Evolutionary conservation across 2,888 invertebrate genomes (phyloP).

Genomic region (Geotrupes spiniger): DNA sequence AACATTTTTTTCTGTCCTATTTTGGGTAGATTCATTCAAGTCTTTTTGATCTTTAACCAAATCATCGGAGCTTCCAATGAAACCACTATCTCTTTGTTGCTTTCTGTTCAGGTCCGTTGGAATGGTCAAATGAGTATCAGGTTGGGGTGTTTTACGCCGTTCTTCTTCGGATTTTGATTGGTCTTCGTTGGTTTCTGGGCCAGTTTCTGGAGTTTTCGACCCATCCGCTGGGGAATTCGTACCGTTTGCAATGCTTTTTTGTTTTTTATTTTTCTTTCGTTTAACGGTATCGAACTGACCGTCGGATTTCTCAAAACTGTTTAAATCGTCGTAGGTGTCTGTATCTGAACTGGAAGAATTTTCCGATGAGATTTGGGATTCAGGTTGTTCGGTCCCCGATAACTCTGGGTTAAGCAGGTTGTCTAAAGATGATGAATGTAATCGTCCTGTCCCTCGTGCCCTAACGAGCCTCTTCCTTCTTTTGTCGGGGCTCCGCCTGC

Average conservation of each 20-base stretch:
- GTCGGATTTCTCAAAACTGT: slow-evolving; percentile 68
- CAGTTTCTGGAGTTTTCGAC: slow-evolving; percentile 52
- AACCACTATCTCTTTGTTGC: slow-evolving; percentile 83
- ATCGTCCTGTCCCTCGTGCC: slow-evolving; percentile 78
- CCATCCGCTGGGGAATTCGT: slow-evolving; percentile 61
- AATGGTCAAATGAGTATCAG: slow-evolving; percentile 50
- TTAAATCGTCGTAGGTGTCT: slow-evolving; percentile 65
- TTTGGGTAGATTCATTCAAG: slow-evolving; percentile 14
- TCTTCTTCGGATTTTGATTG: slow-evolving; percentile 64
- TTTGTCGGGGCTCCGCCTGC: slow-evolving; percentile 83
- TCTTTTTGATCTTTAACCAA: slow-evolving; percentile 67
- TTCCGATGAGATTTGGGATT: slow-evolving; percentile 52
- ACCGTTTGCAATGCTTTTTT: slow-evolving; percentile 47
- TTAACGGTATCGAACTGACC: slow-evolving; percentile 80
- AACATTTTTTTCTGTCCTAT: slow-evolving; percentile 20
- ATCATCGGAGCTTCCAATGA: slow-evolving; percentile 86
- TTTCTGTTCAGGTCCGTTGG: slow-evolving; percentile 65
- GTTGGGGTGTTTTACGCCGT: slow-evolving; percentile 66
- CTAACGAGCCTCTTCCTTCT: slow-evolving; percentile 76
- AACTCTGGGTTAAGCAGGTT: slow-evolving; percentile 67
- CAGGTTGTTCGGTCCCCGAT: slow-evolving; percentile 43
- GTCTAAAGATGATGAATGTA: slow-evolving; percentile 78
- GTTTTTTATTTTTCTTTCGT: slow-evolving; percentile 77
- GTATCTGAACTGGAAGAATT: slow-evolving; percentile 69
- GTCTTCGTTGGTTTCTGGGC: slow-evolving; percentile 59